phyloP scores from a whole-genome alignment of 2,113 vertebrate genomes.

The Carollia perspicillata region DNA sequence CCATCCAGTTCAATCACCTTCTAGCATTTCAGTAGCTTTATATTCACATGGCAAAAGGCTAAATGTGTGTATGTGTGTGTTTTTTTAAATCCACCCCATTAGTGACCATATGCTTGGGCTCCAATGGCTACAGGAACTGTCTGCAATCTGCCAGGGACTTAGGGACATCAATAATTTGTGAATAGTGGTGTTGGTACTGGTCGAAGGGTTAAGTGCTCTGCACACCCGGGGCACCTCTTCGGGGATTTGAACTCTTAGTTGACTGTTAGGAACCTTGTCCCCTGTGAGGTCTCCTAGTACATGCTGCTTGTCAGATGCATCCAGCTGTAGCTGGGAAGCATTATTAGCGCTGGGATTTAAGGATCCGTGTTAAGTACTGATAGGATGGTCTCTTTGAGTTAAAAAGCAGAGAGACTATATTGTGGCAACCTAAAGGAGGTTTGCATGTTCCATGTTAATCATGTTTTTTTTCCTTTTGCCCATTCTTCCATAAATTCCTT shows the following conservation, averaged over 20 bases:
- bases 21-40: constrained; percentile 80
- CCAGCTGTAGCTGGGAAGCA: constrained; percentile 75
- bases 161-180: constrained; percentile 91
- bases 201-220: constrained; percentile 91
- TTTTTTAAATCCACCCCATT: constrained; percentile 84
- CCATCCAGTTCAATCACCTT: constrained; percentile 83
- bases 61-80: constrained; percentile 75
- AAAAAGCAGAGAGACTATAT: constrained; percentile 63
- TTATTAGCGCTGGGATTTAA: constrained; percentile 83
- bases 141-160: constrained; percentile 89
- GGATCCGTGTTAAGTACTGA: constrained; percentile 72
- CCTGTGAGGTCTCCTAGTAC: constrained; percentile 75
- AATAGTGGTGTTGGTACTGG: constrained; percentile 86
- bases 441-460: constrained; percentile 49
- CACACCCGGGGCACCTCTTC: constrained; percentile 82
- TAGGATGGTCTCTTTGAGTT: constrained; percentile 74
- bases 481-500: constrained; percentile 3
- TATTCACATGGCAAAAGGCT: constrained; percentile 77
- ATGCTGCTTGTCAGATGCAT: constrained; percentile 78
- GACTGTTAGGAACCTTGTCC: constrained; percentile 82
- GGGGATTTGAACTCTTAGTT: constrained; percentile 82
- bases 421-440: constrained; percentile 56
- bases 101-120: constrained; percentile 89
- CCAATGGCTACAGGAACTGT: constrained; percentile 80
- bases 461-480: constrained; percentile 53